A percentile compares a stretch with the other conserved stretches of the same genome.
phyloP scores from a whole-genome alignment of 2,797 vertebrate genomes.

The Onychomys arenicola region DNA sequence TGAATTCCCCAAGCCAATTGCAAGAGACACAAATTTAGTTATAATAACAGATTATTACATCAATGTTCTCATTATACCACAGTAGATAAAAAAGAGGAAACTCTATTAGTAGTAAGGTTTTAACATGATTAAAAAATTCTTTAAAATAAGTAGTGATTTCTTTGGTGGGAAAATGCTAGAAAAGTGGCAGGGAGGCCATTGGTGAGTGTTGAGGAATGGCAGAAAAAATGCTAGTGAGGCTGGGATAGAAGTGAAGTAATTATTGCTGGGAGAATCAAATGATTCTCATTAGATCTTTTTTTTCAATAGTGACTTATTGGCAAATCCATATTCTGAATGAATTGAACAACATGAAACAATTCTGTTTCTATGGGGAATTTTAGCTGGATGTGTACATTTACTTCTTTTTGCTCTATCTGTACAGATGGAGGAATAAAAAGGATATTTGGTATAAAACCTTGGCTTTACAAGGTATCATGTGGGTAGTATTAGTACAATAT shows the following conservation, averaged over 20 bases:
- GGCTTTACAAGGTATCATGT: neutral
- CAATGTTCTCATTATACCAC: neutral
- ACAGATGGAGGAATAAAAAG: neutral
- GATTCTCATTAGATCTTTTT: neutral
- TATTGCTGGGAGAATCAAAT: neutral
- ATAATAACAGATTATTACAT: conserved; percentile 33
- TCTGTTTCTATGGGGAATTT: neutral
- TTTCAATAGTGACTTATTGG: neutral
- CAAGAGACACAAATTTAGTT: conserved; percentile 19
- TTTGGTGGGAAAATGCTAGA: neutral
- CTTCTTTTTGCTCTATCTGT: neutral
- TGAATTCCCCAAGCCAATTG: conserved; percentile 1
- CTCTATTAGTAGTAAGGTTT: neutral
- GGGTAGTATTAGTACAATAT: neutral
- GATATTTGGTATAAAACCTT: neutral
- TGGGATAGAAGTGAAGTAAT: neutral
- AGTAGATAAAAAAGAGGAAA: conserved; percentile 39
- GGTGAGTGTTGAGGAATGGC: neutral
- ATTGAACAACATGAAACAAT: neutral
- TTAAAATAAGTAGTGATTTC: neutral
- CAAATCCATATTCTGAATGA: neutral
- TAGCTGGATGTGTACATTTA: neutral
- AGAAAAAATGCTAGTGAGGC: neutral
- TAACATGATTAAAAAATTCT: neutral
- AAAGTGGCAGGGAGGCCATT: neutral